Conservation (phyloP, 2,113 vertebrate species). For the Glaucidium brasilianum region DNA sequence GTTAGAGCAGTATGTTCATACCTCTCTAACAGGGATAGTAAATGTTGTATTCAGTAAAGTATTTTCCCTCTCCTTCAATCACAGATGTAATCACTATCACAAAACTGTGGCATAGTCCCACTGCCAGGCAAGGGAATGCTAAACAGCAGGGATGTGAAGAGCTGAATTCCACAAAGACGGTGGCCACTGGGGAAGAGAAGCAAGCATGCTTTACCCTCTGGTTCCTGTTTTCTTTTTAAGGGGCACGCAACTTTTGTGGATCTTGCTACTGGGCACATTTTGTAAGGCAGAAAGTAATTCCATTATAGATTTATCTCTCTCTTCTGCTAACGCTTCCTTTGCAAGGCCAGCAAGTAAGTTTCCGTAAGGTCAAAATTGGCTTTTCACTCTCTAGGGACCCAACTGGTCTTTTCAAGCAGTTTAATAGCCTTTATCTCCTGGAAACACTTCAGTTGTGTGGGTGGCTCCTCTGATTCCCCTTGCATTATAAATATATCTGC, state of each 20-base stretch:
- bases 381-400: constrained; percentile 42
- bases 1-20: neutral
- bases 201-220: neutral
- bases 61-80: neutral
- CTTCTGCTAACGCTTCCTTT: neutral
- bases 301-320: constrained; percentile 41
- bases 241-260: neutral
- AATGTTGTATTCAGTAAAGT: neutral
- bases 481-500: constrained; percentile 31
- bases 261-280: neutral
- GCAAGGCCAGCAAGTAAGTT: constrained; percentile 31
- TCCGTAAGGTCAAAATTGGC: constrained; percentile 43
- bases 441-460: constrained; percentile 9
- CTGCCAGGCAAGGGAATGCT: neutral
- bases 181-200: neutral
- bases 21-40: neutral
- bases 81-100: neutral
- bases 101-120: neutral
- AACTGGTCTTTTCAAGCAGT: constrained; percentile 40
- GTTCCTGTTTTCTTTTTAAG: neutral
- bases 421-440: constrained; percentile 53
- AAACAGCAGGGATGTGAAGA: neutral
- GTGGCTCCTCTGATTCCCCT: constrained; percentile 3
- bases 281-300: constrained; percentile 11
- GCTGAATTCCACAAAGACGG: neutral